Base-by-base conservation (phyloP, 2,888 invertebrate species). In the Reticulitermes lucifugus region DNA sequence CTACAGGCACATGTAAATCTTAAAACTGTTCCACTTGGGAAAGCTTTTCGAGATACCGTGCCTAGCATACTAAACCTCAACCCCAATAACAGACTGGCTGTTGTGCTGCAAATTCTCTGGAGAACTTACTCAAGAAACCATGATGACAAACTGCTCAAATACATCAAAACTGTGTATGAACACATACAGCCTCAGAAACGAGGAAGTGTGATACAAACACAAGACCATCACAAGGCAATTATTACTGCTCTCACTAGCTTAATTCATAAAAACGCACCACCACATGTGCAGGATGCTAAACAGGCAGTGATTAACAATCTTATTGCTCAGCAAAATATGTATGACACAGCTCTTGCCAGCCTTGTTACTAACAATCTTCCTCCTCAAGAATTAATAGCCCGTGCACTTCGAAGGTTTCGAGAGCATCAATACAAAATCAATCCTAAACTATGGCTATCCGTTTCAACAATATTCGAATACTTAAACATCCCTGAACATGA, bases 21-120 rank as follows among this genome's bases (percentile, higher is more conserved):
- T 22, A 59, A 73, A 21, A 65, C 60, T 22, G 22, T 85, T 22
- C 79, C 70, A 14, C 22, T 85, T 43, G 83, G 77, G 12, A 73
- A 77, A 65, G 83, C 85, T 35, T 85, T 83, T 51, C 77, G 83
- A 70, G 85, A 82, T 43, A 77, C 81, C 7, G 70, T 79, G 12
- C 75, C 82, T 21, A 85, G 85, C 59, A 65, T 85, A 22, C 46
- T 65, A 46, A 79, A 77, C 4, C 59, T 83, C 9, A 43, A 83
- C 22, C 55, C 55, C 35, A n/a, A n/a, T 6, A 73, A 51, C 14
- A 75, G 77, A 29, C 43, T 85, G 12, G 43, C 85, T 55, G 71
- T 83, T 10, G 51, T 85, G n/a, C 41, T 85, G n/a, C 22, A 83
- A 41, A 75, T 85, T 25, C 60, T 85, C 35, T 85, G 85, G 85